Conservation (phyloP, 2,113 vertebrate genomes). For the Rattus rattus region DNA sequence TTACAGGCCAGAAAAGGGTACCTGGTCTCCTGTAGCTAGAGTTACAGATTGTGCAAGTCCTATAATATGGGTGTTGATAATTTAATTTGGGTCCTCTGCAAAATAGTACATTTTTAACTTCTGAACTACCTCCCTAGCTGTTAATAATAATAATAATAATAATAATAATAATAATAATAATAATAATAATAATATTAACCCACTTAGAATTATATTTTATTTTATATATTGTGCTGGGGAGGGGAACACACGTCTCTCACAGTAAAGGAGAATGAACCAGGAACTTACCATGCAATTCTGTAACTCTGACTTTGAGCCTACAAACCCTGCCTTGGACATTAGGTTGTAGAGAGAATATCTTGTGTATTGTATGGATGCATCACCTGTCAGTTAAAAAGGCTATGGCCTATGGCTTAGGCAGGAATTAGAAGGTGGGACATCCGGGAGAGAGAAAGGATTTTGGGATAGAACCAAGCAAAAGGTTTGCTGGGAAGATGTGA, state of each 20-base stretch:
- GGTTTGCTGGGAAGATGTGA: too few species aligned
- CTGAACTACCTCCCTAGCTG: background rate
- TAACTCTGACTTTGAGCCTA: background rate
- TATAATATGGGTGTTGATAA: background rate
- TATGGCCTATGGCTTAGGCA: too few species aligned
- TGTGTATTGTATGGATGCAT: too few species aligned
- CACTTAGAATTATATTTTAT: background rate
- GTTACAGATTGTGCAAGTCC: background rate
- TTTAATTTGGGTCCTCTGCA: background rate
- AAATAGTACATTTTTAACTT: background rate
- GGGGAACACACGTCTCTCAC: background rate
- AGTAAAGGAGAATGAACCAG: background rate
- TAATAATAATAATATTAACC: background rate
- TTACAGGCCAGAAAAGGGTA: background rate
- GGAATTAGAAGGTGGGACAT: too few species aligned
- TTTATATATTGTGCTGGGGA: background rate
- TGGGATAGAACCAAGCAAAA: too few species aligned
- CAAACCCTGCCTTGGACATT: background rate
- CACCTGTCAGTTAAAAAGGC: too few species aligned
- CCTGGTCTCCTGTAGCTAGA: background rate
- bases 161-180: too few species aligned
- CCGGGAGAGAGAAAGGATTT: too few species aligned
- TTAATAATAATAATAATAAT: background rate
- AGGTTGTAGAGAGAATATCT: background rate
- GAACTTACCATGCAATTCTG: background rate